Evolutionary conservation across 2,888 invertebrate genomes (phyloP).

Genomic region (Dasypogon diadema): DNA sequence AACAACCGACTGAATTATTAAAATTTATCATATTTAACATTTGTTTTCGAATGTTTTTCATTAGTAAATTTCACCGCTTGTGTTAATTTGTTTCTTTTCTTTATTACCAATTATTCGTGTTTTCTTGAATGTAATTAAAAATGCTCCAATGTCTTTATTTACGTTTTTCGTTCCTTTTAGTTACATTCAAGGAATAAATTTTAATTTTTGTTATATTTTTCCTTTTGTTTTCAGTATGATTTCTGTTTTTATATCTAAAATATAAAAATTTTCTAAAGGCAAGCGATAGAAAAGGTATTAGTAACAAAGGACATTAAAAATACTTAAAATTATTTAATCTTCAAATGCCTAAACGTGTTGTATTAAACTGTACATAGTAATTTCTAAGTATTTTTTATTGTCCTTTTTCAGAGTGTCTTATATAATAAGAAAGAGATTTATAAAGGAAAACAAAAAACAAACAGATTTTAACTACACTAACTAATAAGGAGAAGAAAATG

Average conservation of each 20-base stretch:
- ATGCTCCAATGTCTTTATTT: not conserved
- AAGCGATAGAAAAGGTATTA: constrained; percentile 34
- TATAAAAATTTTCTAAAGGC: constrained; percentile 44
- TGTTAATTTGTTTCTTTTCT: constrained; percentile 19
- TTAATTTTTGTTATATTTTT: constrained; percentile 19
- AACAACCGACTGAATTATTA: constrained; percentile 54
- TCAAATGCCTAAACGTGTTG: no score
- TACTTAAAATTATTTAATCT: not conserved
- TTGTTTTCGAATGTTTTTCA: constrained; percentile 21
- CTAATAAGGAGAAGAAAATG: constrained; percentile 6
- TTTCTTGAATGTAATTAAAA: constrained; percentile 5
- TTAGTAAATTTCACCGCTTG: constrained; percentile 13
- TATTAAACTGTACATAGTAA: no score
- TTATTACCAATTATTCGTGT: constrained; percentile 27
- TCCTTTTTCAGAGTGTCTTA: not conserved
- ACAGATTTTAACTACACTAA: constrained; percentile 30
- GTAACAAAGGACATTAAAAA: constrained; percentile 11
- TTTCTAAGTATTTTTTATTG: not conserved
- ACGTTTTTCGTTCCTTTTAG: not conserved
- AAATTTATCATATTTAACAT: constrained; percentile 23
- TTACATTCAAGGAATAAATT: constrained; percentile 28
- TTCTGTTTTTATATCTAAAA: constrained; percentile 45
- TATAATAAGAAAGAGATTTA: not conserved
- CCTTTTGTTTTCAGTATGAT: constrained; percentile 2
- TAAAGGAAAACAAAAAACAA: constrained; percentile 25